Evolutionary conservation across 2,113 vertebrate species (phyloP).

Genomic region (Saguinus imperator): DNA sequence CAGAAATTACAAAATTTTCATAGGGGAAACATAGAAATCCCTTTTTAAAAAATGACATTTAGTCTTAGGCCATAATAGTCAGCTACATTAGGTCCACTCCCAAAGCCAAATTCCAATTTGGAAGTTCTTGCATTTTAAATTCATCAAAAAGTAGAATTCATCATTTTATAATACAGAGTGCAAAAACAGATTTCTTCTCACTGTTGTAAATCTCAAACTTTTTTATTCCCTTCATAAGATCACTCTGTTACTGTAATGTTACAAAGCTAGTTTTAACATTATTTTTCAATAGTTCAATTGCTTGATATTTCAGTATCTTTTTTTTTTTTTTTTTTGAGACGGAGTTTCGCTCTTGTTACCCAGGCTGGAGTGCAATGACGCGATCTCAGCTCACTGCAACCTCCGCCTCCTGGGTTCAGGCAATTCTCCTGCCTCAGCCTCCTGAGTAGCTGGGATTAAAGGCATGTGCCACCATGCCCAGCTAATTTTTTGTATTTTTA

Average conservation of each 20-base stretch:
- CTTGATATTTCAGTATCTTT: conserved; percentile 35
- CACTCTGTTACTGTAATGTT: background rate
- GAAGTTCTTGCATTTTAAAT: conserved; percentile 45
- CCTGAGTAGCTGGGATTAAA: too few relatives aligned
- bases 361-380: too few relatives aligned
- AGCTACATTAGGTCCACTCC: background rate
- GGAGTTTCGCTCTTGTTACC: too few relatives aligned
- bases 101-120: conserved; percentile 43
- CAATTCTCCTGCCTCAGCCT: too few relatives aligned
- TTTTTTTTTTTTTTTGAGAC: too few relatives aligned
- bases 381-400: too few relatives aligned
- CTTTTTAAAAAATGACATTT: conserved; percentile 31
- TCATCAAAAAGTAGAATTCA: conserved; percentile 13
- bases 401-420: too few relatives aligned
- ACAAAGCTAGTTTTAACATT: background rate
- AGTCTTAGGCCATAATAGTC: background rate
- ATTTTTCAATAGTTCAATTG: conserved; percentile 20
- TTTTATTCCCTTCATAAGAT: conserved; percentile 29
- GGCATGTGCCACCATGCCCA: too few relatives aligned
- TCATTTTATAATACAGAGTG: background rate
- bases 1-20: conserved; percentile 24
- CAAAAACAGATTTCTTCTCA: conserved; percentile 44
- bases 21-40: background rate
- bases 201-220: background rate
- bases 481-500: too few relatives aligned